Evolutionary conservation across 1,140 invertebrate species (phyloP).

Genomic region (Drosophila elegans): DNA sequence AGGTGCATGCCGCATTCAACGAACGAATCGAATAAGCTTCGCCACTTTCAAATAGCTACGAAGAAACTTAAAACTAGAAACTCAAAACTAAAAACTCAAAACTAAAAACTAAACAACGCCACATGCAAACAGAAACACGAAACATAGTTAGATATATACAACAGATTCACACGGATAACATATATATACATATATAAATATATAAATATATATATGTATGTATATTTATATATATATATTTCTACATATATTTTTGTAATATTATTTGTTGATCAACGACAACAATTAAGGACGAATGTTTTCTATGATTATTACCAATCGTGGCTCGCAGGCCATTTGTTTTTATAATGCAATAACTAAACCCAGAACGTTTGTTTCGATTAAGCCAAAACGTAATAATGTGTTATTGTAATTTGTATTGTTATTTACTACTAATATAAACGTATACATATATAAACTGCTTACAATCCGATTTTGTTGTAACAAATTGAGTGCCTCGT

Average conservation of each 20-base stretch:
- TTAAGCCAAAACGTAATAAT: constrained; percentile 79
- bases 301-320: constrained; percentile 62
- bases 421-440: constrained; percentile 80
- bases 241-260: constrained; percentile 76
- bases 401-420: constrained; percentile 84
- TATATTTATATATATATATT: constrained; percentile 54
- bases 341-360: constrained; percentile 67
- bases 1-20: constrained; percentile 30
- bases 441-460: constrained; percentile 53
- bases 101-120: background rate
- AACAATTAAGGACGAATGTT: constrained; percentile 69
- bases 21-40: constrained; percentile 62
- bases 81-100: no score
- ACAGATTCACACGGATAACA: constrained; percentile 41
- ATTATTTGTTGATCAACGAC: constrained; percentile 71
- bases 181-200: constrained; percentile 36
- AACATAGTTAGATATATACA: constrained; percentile 36
- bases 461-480: constrained; percentile 65
- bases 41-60: constrained; percentile 32
- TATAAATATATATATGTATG: constrained; percentile 55
- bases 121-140: constrained; percentile 27
- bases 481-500: constrained; percentile 80
- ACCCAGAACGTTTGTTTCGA: constrained; percentile 70
- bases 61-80: constrained; percentile 48
- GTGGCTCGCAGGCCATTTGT: constrained; percentile 60